Evolutionary conservation across 2,888 invertebrate species (phyloP), one percentile per base, ranked within the genome.

Genomic region (Embidobia sp.): DNA sequence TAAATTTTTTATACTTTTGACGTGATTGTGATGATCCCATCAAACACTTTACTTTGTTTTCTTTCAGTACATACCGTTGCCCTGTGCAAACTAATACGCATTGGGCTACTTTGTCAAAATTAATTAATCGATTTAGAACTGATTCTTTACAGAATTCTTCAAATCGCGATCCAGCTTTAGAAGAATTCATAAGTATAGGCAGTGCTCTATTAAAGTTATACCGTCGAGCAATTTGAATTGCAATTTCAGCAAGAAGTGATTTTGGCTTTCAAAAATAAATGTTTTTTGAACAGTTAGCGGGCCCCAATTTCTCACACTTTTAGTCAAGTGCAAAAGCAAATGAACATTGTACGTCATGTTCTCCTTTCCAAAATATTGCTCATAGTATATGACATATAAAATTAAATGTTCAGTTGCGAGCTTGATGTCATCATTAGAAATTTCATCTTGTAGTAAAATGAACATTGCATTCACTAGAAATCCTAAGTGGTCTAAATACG

Each of bases 191-290:
- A 13, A 13, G 29, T 16, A 19, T 18, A 3, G 22, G 40, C 1
- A 22, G 10, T 19, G 46, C 18, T 27, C 48, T 26, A 49, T 16
- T 35, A 19, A 55, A 67, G 2, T 29, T 35, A 18, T 67, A 55
- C 27, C 66, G 16, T 10, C 35, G 10, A 2, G 37, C 53, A 11
- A 72, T 59, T 63, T 72, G 63, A 22, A 51, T 51, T 11, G 48
- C 55, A 10, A 63, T 26, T 37, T 57, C 42, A 27, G 29, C 19
- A 0, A 29, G 13, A 49, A 11, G 0, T 73, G 44, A 48, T 79
- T 79, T 22, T 73, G 69, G 4, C 35, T 67, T 46, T 76, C 73
- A 51, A 73, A 76, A 6, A 37, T 10, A 8, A 44, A 59, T 1
- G 59, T 59, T 7, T 44, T 44, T n/a, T 59, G 29, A 8, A 18